Base-by-base conservation (phyloP, 2,888 invertebrate genomes). In the Euplagia quadripunctaria region DNA sequence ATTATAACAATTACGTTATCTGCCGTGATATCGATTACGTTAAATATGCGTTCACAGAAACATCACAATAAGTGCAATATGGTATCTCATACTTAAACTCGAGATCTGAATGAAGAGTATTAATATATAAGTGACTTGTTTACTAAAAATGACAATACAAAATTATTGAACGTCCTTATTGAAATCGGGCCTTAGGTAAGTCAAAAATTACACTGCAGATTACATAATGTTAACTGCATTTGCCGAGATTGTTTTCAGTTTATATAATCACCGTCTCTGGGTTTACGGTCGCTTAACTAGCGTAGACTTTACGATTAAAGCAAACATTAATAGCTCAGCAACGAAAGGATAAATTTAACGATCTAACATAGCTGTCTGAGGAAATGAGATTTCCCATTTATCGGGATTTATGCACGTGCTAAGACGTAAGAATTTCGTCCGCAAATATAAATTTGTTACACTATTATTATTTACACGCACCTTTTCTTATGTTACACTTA, bases 21-120 rank as follows among this genome's bases (percentile, higher is more conserved):
- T 55, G n/a, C 55, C 2, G n/a, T 31, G 11, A 12, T 61, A 12
- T 61, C 71, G 72, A 63, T 31, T 8, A 46, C 43, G 43, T 46
- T 31, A 55, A 31, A 69, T 43, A 58, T 64, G 68, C 71, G 74
- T 73, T 52, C 63, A 46, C 46, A 41, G 17, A n/a, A 70, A 42
- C 66, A 76, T 70, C 71, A 70, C 61, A 71, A 20, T 73, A 71
- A 77, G 75, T 82, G 77, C 80, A 75, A 74, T 75, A 75, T 70
- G 64, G 43, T 67, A 80, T 76, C 71, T 74, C 64, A 64, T 73
- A 69, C 46, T 72, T 5, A 41, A 67, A 68, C 43, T 68, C 41
- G 63, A 73, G 85, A 84, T 83, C 83, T 83, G 85, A 80, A 61
- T 73, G 31, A 71, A 17, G 64, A 74, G 65, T 83, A 75, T 72